phyloP scores from a whole-genome alignment of 2,888 invertebrate species.

The Melanostoma mellinum region DNA sequence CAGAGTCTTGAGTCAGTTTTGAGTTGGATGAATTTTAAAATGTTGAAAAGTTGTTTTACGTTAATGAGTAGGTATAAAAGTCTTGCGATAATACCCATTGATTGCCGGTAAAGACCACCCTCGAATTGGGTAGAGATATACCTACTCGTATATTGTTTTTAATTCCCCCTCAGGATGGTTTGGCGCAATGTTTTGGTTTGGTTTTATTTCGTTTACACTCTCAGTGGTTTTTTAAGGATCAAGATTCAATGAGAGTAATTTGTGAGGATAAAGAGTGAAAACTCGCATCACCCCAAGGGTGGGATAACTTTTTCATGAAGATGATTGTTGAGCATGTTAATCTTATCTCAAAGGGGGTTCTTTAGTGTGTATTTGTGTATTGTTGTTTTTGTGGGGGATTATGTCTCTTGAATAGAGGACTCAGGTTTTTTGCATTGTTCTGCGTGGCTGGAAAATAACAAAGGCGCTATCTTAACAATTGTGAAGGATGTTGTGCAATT shows the following conservation, averaged over 20 bases:
- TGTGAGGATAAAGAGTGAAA: conserved; percentile 26
- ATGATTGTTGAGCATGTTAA: conserved; percentile 51
- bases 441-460: conserved; percentile 55
- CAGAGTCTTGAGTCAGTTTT: conserved; percentile 17
- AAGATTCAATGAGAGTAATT: conserved; percentile 22
- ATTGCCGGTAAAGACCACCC: conserved; percentile 67
- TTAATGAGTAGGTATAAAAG: conserved; percentile 20
- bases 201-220: conserved; percentile 13
- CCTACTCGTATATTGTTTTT: not conserved
- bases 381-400: conserved; percentile 54
- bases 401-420: conserved; percentile 30
- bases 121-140: conserved; percentile 24
- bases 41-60: conserved; percentile 52
- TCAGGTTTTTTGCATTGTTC: conserved; percentile 11
- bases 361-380: conserved; percentile 3
- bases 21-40: not conserved
- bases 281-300: conserved; percentile 43
- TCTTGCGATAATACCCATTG: conserved; percentile 58
- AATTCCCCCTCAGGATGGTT: conserved; percentile 36
- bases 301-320: conserved; percentile 41
- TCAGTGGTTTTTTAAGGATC: conserved; percentile 22
- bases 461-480: conserved; percentile 21
- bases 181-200: conserved; percentile 39
- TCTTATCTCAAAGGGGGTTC: conserved; percentile 56
- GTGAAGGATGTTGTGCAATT: conserved; percentile 42